Conservation (phyloP, 2,797 vertebrate species). For the Lacerta agilis region DNA sequence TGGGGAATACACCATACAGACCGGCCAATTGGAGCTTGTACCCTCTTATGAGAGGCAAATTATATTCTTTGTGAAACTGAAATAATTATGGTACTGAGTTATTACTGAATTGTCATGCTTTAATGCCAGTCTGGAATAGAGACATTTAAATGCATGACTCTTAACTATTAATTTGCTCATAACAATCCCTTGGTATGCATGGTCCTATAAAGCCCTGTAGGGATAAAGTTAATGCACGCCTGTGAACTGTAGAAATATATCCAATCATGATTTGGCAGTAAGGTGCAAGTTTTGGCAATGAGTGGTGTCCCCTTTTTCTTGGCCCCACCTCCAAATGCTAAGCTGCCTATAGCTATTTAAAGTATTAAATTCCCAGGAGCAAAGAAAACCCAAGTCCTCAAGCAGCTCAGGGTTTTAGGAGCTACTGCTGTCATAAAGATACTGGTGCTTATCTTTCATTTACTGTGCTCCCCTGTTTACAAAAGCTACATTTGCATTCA, state of each 20-base stretch:
- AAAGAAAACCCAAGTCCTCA: constrained; percentile 55
- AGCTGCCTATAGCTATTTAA: constrained; percentile 44
- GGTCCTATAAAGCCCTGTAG: background rate
- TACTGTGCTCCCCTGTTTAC: background rate
- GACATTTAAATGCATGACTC: constrained; percentile 32
- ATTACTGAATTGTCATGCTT: constrained; percentile 26
- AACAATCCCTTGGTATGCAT: constrained; percentile 18
- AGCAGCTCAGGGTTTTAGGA: constrained; percentile 49
- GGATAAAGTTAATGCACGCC: background rate
- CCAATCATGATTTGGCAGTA: constrained; percentile 19
- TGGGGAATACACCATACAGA: background rate
- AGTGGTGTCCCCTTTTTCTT: background rate
- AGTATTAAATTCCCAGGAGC: constrained; percentile 55
- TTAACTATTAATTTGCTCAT: constrained; percentile 23
- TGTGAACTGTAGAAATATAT: constrained; percentile 14
- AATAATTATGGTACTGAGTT: constrained; percentile 15
- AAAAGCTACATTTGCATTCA: background rate
- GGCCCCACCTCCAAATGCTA: background rate
- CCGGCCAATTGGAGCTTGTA: background rate
- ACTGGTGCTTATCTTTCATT: background rate
- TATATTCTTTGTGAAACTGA: constrained; percentile 36
- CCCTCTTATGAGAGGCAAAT: background rate
- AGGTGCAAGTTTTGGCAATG: constrained; percentile 23
- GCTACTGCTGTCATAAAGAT: constrained; percentile 48
- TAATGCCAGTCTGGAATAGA: constrained; percentile 32